Evolutionary conservation across 2,888 invertebrate genomes (phyloP).

Genomic region (Chrysotoxum bicinctum): DNA sequence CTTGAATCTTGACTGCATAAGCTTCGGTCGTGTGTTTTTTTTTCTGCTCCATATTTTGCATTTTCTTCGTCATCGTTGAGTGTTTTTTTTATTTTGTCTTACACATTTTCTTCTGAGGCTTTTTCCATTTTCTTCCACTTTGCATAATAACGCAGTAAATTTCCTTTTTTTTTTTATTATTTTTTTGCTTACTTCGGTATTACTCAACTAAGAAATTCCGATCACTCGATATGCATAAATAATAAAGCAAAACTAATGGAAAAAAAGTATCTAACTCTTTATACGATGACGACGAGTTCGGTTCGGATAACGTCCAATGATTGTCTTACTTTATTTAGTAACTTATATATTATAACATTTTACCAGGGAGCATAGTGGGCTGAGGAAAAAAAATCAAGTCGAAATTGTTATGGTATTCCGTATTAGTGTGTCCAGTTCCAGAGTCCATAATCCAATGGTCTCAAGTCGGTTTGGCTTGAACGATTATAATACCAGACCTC

Average conservation of each 20-base stretch:
- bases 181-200: conserved; percentile 25
- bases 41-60: conserved; percentile 4
- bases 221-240: conserved; percentile 66
- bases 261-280: neutral
- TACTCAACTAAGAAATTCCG: conserved; percentile 67
- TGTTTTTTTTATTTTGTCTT: neutral
- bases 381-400: neutral
- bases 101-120: neutral
- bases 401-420: conserved; percentile 50
- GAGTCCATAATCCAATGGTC: conserved; percentile 7
- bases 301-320: conserved; percentile 67
- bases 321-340: conserved; percentile 59
- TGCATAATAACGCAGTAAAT: conserved; percentile 66
- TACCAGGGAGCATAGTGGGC: neutral
- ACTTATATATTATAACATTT: conserved; percentile 47
- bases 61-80: neutral
- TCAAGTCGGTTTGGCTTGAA: conserved; percentile 36
- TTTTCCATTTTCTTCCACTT: conserved; percentile 48
- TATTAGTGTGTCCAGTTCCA: conserved; percentile 43
- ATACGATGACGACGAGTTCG: neutral
- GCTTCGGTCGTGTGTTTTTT: neutral
- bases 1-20: neutral
- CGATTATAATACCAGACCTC: neutral
- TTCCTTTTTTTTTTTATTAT: conserved; percentile 37
- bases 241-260: conserved; percentile 3